Evolutionary conservation across 1,140 invertebrate genomes (phyloP).

Genomic region (Drosophila parvula): DNA sequence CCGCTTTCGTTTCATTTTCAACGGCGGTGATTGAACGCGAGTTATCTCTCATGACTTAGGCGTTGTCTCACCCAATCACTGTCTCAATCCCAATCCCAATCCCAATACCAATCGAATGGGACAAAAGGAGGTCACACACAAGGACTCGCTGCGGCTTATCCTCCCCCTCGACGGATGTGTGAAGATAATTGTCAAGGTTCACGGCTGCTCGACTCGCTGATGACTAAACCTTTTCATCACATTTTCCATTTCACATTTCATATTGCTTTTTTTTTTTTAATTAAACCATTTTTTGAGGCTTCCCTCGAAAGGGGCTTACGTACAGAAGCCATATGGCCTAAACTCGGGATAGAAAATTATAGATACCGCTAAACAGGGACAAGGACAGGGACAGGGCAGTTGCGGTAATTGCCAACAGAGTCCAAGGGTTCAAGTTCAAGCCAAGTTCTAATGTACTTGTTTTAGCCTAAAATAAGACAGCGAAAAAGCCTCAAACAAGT

Average conservation of each 20-base stretch:
- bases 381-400: neutral
- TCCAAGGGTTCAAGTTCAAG: conserved; percentile 24
- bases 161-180: conserved; percentile 54
- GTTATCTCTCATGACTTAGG: conserved; percentile 74
- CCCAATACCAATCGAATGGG: conserved; percentile 58
- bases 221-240: conserved; percentile 56
- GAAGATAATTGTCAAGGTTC: conserved; percentile 76
- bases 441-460: neutral
- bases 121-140: conserved; percentile 38
- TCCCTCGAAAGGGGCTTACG: conserved; percentile 51
- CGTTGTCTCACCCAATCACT: conserved; percentile 63
- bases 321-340: conserved; percentile 35
- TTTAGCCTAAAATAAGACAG: neutral
- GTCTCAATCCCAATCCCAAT: conserved; percentile 55
- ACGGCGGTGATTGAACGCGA: conserved; percentile 71
- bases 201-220: conserved; percentile 41
- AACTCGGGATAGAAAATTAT: conserved; percentile 8
- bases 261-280: conserved; percentile 55
- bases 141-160: conserved; percentile 64
- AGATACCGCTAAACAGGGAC: neutral
- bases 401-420: neutral
- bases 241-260: conserved; percentile 62
- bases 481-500: neutral
- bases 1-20: conserved; percentile 76
- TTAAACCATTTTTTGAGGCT: conserved; percentile 56